Percentiles rank a stretch among this genome's conserved stretches.
Conservation (phyloP, 2,888 invertebrate species). For the Dryococelus australis region DNA sequence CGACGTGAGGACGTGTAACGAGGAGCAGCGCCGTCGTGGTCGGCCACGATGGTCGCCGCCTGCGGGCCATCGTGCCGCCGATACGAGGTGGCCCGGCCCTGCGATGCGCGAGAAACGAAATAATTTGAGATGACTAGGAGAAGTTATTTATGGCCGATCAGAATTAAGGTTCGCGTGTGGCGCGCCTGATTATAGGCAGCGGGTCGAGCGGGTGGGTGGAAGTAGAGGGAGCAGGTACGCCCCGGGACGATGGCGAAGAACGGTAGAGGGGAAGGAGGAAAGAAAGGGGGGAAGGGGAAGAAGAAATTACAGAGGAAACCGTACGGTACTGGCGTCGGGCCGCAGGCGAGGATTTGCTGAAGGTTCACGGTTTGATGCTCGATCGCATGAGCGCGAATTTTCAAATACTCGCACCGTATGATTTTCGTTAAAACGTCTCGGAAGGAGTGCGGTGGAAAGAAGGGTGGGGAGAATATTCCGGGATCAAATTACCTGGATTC, state of each 20-base stretch:
- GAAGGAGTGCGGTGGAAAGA: no score
- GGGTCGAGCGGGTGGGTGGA: background rate
- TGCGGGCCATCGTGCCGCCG: background rate
- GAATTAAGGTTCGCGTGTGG: slow-evolving; percentile 33
- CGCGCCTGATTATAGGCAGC: slow-evolving; percentile 32
- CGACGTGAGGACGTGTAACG: no score
- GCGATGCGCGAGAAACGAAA: slow-evolving; percentile 28
- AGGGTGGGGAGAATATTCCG: no score
- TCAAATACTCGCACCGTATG: background rate
- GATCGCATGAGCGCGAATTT: background rate
- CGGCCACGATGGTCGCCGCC: background rate
- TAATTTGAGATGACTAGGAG: slow-evolving; percentile 32
- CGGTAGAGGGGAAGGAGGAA: background rate
- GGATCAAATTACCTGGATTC: no score
- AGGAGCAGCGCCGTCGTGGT: background rate
- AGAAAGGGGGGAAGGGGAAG: background rate
- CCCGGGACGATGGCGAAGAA: background rate
- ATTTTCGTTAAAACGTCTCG: background rate
- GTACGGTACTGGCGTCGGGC: slow-evolving; percentile 23
- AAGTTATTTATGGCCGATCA: slow-evolving; percentile 33
- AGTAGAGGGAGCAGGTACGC: background rate
- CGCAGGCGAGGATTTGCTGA: background rate
- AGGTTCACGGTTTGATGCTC: background rate
- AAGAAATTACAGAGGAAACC: slow-evolving; percentile 3
- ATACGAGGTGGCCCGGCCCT: background rate